A percentile compares a stretch with the other conserved stretches of the same genome.
Conservation (phyloP, 2,888 invertebrate genomes). For the Andrena hattorfiana region DNA sequence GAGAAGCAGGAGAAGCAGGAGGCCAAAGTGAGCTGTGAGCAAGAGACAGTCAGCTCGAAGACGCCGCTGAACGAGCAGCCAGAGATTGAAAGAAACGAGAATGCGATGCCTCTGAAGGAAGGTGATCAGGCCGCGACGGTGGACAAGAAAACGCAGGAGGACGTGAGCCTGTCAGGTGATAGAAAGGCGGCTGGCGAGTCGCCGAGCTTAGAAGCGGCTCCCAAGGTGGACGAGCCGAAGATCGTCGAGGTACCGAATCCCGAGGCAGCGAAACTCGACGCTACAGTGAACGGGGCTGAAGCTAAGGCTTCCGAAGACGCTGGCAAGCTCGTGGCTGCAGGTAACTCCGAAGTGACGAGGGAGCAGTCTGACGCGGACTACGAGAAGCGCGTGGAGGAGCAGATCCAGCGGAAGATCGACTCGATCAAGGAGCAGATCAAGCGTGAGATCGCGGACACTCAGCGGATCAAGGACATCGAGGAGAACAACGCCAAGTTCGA, state of each 20-base stretch:
- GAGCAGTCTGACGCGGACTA: conserved; percentile 53
- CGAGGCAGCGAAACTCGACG: not conserved
- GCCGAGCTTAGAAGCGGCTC: not conserved
- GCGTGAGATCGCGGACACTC: conserved; percentile 79
- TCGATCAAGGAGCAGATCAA: conserved; percentile 84
- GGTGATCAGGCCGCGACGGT: not conserved
- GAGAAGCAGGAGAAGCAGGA: not conserved
- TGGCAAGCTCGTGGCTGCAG: not conserved
- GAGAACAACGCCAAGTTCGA: conserved; percentile 78
- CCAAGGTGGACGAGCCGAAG: conserved; percentile 43
- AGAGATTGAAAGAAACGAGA: not conserved
- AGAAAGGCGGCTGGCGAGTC: not conserved
- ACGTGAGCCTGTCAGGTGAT: not conserved
- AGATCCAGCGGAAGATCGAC: conserved; percentile 82
- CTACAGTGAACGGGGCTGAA: not conserved
- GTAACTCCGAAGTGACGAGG: not conserved
- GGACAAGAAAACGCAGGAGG: not conserved
- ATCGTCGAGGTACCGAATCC: not conserved
- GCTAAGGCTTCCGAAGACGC: not conserved
- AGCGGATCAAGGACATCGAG: conserved; percentile 69
- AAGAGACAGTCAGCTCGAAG: not conserved
- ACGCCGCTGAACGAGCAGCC: conserved; percentile 14
- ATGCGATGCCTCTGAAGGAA: not conserved
- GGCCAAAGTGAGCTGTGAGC: not conserved
- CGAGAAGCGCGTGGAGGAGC: conserved; percentile 77